Evolutionary conservation across 2,888 invertebrate species (phyloP).

Genomic region (Elaeidobius kamerunicus): DNA sequence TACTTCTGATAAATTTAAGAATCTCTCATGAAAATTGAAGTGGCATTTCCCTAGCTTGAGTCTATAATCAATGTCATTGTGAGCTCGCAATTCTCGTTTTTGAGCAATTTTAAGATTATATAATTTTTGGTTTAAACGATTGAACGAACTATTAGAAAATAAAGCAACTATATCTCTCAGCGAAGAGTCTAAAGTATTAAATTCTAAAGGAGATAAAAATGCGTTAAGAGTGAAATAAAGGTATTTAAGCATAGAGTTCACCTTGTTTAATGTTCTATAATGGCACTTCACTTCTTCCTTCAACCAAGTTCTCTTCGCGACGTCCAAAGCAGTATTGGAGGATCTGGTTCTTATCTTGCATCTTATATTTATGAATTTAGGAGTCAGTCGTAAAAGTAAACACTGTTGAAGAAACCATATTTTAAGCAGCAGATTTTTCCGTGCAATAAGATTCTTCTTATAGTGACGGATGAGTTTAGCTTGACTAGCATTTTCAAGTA

Average conservation of each 20-base stretch:
- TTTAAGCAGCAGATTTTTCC: background rate
- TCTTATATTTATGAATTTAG: background rate
- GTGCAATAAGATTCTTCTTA: slow-evolving; percentile 1
- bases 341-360: background rate
- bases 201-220: background rate
- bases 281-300: background rate
- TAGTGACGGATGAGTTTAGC: background rate
- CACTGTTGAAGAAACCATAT: slow-evolving; percentile 4
- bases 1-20: background rate
- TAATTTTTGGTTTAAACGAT: background rate
- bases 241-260: background rate
- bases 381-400: background rate
- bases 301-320: background rate
- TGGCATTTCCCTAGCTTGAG: background rate
- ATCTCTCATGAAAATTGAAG: background rate
- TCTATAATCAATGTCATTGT: background rate
- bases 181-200: background rate
- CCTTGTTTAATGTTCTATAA: background rate
- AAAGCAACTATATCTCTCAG: background rate
- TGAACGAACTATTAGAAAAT: background rate
- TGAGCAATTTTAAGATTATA: background rate
- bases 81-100: background rate
- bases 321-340: background rate
- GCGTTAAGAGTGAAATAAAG: background rate
- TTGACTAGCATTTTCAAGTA: slow-evolving; percentile 7